phyloP scores from a whole-genome alignment of 2,888 invertebrate species.

The Pterobdella sp. region DNA sequence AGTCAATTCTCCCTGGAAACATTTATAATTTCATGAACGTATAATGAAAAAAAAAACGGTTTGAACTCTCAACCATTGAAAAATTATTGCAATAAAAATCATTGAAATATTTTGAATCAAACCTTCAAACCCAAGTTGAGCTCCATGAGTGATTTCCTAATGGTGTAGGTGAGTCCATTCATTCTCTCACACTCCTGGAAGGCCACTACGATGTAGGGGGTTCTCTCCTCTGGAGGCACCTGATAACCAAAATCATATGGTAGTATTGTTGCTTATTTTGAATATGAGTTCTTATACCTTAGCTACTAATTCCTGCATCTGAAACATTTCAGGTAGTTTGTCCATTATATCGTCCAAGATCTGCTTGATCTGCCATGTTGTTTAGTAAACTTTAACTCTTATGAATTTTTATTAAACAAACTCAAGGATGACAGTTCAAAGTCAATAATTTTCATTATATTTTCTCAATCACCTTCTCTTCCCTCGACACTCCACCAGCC shows the following conservation, averaged over 20 bases:
- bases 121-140: slow-evolving; percentile 85
- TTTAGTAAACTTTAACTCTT: neutral
- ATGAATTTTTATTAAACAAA: neutral
- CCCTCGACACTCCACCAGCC: slow-evolving; percentile 76
- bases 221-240: slow-evolving; percentile 73
- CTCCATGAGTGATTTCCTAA: slow-evolving; percentile 80
- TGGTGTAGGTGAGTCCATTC: slow-evolving; percentile 82
- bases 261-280: neutral
- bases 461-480: slow-evolving; percentile 61
- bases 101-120: slow-evolving; percentile 28
- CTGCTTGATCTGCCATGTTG: slow-evolving; percentile 67
- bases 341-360: slow-evolving; percentile 89
- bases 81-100: neutral
- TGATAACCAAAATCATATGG: slow-evolving; percentile 64
- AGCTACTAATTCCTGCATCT: slow-evolving; percentile 72
- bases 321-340: slow-evolving; percentile 88
- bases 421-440: neutral
- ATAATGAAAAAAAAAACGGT: neutral
- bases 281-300: slow-evolving; percentile 8
- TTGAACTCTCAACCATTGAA: neutral
- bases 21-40: neutral
- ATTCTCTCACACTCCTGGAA: slow-evolving; percentile 84
- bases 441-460: neutral
- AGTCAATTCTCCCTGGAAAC: slow-evolving; percentile 74
- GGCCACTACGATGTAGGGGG: slow-evolving; percentile 84